A percentile compares a stretch with the other conserved stretches of the same genome.
Conservation (phyloP, 1,140 invertebrate species). For the Tetramorium simillimum region DNA sequence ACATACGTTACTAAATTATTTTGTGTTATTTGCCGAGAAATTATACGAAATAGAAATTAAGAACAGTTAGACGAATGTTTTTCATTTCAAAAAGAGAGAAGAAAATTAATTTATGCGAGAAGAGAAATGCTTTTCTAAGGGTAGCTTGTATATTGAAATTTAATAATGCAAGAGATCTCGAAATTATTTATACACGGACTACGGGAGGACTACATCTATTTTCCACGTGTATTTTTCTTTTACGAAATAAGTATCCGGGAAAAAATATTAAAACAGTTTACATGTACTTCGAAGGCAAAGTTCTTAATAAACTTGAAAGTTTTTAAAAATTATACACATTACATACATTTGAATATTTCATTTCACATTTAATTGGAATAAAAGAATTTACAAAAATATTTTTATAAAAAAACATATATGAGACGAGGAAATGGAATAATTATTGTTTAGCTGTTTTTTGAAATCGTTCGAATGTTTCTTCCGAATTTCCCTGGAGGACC, state of each 20-base stretch:
- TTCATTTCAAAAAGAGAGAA: not conserved
- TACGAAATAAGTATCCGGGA: not conserved
- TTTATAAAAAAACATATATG: not conserved
- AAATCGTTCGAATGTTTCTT: conserved; percentile 10
- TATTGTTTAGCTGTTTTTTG: not conserved
- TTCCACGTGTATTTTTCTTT: conserved; percentile 9
- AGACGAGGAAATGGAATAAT: not conserved
- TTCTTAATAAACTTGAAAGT: not conserved
- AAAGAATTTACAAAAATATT: not conserved
- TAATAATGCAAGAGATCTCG: conserved; percentile 33
- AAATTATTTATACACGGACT: conserved; percentile 27
- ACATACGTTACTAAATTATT: conserved; percentile 2
- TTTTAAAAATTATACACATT: not conserved
- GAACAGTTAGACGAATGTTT: not conserved
- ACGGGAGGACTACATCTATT: not conserved
- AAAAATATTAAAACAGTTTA: not conserved
- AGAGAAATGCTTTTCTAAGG: conserved; percentile 21
- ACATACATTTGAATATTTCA: not conserved
- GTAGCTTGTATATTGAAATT: conserved; percentile 40
- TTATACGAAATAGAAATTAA: not conserved
- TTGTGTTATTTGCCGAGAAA: not conserved
- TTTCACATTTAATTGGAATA: not conserved
- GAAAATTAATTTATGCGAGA: conserved; percentile 32
- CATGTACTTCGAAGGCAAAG: not conserved
- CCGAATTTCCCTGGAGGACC: not conserved